Conservation (phyloP, 2,888 invertebrate species). For the Craniophora ligustri region DNA sequence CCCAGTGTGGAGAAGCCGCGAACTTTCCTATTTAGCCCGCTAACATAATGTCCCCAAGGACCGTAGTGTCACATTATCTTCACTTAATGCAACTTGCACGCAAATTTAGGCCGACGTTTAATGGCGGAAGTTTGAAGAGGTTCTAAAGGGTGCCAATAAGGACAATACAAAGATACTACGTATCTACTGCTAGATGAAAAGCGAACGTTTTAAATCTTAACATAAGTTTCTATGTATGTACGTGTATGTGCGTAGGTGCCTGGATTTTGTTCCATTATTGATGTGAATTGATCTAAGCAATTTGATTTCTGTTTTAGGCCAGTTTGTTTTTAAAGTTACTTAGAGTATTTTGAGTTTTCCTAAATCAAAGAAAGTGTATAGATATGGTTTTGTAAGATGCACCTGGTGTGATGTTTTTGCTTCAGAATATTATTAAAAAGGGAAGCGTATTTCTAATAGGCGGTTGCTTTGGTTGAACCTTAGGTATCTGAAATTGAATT, state of each 20-base stretch:
- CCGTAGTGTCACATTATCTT: conserved; percentile 59
- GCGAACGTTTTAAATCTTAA: conserved; percentile 59
- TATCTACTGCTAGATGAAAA: conserved; percentile 15
- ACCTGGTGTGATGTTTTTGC: too few species aligned
- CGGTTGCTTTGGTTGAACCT: too few species aligned
- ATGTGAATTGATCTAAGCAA: too few species aligned
- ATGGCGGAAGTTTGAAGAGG: conserved; percentile 67
- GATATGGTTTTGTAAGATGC: too few species aligned
- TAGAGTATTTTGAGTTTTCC: too few species aligned
- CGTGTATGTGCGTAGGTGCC: too few species aligned
- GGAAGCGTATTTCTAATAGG: too few species aligned
- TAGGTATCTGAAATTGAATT: too few species aligned
- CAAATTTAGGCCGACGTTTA: conserved; percentile 64
- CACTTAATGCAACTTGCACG: conserved; percentile 67
- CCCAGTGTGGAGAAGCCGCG: conserved; percentile 23
- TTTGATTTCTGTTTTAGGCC: too few species aligned
- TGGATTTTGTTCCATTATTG: conserved; percentile 30
- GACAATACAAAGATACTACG: conserved; percentile 58
- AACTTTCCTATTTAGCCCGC: conserved; percentile 49
- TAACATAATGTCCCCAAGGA: conserved; percentile 52
- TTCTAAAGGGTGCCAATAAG: conserved; percentile 62
- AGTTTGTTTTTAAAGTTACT: too few species aligned
- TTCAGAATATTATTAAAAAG: too few species aligned
- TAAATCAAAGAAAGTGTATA: too few species aligned
- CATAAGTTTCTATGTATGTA: conserved; percentile 55